phyloP scores from a whole-genome alignment of 1,140 invertebrate genomes.

The Trinorchestia longiramus region DNA sequence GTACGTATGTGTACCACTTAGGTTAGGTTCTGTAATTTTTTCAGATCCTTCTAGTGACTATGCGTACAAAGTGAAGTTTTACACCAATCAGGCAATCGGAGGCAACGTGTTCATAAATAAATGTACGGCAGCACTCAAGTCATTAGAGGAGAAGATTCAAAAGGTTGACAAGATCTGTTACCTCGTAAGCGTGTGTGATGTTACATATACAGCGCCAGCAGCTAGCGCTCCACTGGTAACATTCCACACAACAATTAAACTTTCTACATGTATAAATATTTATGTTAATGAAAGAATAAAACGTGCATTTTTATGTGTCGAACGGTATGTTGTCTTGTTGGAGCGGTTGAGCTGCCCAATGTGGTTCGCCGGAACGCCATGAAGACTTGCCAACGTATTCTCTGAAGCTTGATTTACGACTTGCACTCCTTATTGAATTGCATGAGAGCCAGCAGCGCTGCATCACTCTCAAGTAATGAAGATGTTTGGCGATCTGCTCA shows the following conservation, averaged over 20 bases:
- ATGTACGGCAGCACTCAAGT: not conserved
- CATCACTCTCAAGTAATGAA: not conserved
- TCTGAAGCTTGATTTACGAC: not conserved
- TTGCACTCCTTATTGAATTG: constrained; percentile 21
- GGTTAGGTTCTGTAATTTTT: no score
- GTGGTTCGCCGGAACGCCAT: not conserved
- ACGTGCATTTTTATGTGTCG: constrained; percentile 48
- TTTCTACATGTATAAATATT: constrained; percentile 48
- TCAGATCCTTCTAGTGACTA: no score
- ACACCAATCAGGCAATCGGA: no score
- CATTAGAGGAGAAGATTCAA: not conserved
- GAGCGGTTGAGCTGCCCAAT: not conserved
- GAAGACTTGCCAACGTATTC: not conserved
- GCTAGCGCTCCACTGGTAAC: not conserved
- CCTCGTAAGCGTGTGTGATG: not conserved
- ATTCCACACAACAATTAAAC: constrained; percentile 46
- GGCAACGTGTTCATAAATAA: no score
- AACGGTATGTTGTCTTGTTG: constrained; percentile 20
- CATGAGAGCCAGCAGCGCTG: not conserved
- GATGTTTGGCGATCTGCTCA: not conserved
- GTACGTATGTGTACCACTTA: no score
- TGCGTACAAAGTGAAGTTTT: no score
- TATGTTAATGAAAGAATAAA: constrained; percentile 53
- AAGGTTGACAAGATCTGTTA: not conserved
- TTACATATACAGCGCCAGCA: not conserved